Conservation (phyloP, 2,888 invertebrate species). For the Dinocampus coccinellae region DNA sequence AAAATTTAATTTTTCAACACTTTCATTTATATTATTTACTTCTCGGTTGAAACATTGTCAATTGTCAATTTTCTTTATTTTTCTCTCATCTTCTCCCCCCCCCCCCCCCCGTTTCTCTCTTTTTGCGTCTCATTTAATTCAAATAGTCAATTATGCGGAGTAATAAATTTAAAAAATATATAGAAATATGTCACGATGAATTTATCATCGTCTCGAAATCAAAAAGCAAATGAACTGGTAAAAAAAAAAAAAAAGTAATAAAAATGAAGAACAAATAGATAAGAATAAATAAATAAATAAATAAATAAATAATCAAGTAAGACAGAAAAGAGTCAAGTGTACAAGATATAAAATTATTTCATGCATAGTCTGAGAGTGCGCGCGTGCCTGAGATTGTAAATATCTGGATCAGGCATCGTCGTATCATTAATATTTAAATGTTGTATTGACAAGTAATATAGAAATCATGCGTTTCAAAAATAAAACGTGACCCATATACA, state of each 20-base stretch:
- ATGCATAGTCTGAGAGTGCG: background rate
- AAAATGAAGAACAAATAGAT: background rate
- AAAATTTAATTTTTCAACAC: slow-evolving; percentile 8
- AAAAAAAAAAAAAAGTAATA: background rate
- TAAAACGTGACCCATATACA: background rate
- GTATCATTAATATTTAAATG: slow-evolving; percentile 22
- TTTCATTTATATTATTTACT: no score
- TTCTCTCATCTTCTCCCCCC: no score
- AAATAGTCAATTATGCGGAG: background rate
- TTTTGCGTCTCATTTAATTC: no score
- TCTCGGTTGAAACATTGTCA: background rate
- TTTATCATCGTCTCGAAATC: background rate
- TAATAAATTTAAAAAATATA: background rate
- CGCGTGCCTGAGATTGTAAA: slow-evolving; percentile 29
- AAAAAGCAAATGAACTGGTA: no score
- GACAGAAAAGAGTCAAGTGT: background rate
- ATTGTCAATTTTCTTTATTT: background rate
- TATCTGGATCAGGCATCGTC: slow-evolving; percentile 20
- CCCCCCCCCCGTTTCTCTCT: no score
- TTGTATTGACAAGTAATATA: slow-evolving; percentile 9
- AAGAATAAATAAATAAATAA: background rate
- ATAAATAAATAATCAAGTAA: background rate
- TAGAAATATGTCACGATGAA: background rate
- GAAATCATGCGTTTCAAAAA: slow-evolving; percentile 6
- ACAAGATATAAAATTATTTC: background rate